phyloP scores from a whole-genome alignment of 2,888 invertebrate genomes.

The Cremastinae sp. region DNA sequence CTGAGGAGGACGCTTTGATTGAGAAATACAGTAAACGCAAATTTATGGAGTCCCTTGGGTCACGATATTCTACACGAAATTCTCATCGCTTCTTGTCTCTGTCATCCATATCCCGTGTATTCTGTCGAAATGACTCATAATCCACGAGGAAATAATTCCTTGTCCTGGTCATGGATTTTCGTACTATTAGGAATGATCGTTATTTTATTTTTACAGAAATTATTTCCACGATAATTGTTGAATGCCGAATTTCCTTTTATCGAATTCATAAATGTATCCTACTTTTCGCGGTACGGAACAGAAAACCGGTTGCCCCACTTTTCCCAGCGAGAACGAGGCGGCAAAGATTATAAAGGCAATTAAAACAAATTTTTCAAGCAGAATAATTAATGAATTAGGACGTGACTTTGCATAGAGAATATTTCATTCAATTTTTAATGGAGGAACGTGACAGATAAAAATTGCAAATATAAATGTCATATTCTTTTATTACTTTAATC shows the following conservation, averaged over 20 bases:
- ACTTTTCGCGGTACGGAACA: too few relatives aligned
- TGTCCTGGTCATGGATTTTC: too few relatives aligned
- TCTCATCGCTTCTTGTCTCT: constrained; percentile 36
- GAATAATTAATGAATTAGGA: constrained; percentile 39
- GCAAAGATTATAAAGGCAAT: not conserved
- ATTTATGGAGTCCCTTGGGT: constrained; percentile 39
- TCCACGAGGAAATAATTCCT: too few relatives aligned
- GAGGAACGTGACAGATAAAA: constrained; percentile 1
- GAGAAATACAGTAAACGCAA: constrained; percentile 67
- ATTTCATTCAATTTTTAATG: not conserved
- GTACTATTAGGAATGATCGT: not conserved
- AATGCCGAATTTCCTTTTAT: too few relatives aligned
- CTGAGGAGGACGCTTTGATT: constrained; percentile 62
- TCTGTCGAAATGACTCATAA: constrained; percentile 59
- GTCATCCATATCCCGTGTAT: constrained; percentile 65
- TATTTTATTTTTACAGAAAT: too few relatives aligned
- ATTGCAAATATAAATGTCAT: too few relatives aligned
- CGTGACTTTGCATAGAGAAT: constrained; percentile 46
- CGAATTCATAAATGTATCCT: too few relatives aligned
- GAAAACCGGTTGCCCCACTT: constrained; percentile 5
- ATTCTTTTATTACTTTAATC: too few relatives aligned
- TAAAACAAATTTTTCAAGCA: constrained; percentile 23
- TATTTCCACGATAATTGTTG: too few relatives aligned
- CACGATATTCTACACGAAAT: not conserved
- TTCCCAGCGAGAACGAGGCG: not conserved